Conservation (phyloP, 2,113 vertebrate species). For the Podiceps cristatus region DNA sequence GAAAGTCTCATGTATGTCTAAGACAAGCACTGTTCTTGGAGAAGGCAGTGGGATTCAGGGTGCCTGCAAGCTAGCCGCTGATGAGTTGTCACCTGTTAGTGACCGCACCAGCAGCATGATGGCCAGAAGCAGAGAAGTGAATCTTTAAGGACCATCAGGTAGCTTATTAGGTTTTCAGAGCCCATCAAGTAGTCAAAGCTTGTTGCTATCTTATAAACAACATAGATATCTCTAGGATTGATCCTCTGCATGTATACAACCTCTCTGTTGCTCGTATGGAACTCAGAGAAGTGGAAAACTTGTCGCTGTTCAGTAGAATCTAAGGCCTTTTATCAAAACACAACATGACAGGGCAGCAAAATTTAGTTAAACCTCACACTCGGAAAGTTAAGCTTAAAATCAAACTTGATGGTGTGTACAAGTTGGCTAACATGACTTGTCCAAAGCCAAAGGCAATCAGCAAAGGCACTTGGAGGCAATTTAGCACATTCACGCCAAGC, state of each 20-base stretch:
- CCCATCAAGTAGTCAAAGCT: not conserved
- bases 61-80: not conserved
- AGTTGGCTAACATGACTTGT: not conserved
- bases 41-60: not conserved
- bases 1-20: not conserved
- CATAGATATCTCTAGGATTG: not conserved
- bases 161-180: not conserved
- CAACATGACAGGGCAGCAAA: not conserved
- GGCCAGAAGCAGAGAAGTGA: not conserved
- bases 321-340: not conserved
- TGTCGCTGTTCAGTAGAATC: not conserved
- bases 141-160: not conserved
- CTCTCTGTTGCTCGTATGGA: not conserved
- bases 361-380: not conserved
- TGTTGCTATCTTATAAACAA: not conserved
- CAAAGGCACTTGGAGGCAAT: not conserved
- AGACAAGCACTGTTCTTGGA: not conserved
- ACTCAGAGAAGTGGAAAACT: not conserved
- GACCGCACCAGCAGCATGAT: not conserved
- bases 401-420: not conserved
- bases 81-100: not conserved
- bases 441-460: not conserved
- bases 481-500: not conserved
- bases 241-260: not conserved
- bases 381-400: not conserved